These are phyloP conservation scores for Tenualosa thibaudeaui DNA, from an alignment of 2,797 vertebrate genomes.

Conservation along the genomic window DNA sequence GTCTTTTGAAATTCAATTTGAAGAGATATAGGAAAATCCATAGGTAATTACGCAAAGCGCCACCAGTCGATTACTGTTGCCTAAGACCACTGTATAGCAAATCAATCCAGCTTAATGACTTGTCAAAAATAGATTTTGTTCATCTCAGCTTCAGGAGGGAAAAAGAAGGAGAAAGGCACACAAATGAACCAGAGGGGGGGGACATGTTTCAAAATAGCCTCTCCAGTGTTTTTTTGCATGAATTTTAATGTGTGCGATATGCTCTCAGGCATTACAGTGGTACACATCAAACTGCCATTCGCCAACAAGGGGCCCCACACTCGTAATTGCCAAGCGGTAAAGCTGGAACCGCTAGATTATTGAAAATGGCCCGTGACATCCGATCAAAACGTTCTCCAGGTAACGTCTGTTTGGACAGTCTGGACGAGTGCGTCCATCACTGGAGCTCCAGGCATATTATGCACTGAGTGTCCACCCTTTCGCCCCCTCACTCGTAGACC, in stretches of 20 bases:
- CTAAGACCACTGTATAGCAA: constrained; percentile 56
- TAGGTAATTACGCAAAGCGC: constrained; percentile 67
- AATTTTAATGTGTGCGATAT: background rate
- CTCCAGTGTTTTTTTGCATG: background rate
- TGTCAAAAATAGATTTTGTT: constrained; percentile 46
- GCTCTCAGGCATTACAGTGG: constrained; percentile 7
- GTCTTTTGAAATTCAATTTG: constrained; percentile 58
- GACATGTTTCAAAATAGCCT: background rate
- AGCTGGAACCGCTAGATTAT: constrained; percentile 8
- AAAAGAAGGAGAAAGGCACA: background rate
- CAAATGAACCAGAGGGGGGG: background rate
- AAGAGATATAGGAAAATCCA: constrained; percentile 66
- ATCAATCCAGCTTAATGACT: constrained; percentile 53
- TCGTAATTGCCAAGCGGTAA: constrained; percentile 5
- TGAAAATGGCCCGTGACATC: constrained; percentile 16
- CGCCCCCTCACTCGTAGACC: background rate
- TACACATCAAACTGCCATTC: constrained; percentile 9
- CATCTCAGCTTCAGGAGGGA: constrained; percentile 38
- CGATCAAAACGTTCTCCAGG: constrained; percentile 7
- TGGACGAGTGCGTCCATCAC: constrained; percentile 1
- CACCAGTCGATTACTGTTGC: constrained; percentile 60
- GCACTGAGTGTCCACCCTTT: background rate
- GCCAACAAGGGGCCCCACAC: background rate
- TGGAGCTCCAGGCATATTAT: background rate
- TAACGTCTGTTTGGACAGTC: constrained; percentile 13